These are phyloP conservation scores for Pongo abelii DNA, from an alignment of 2,113 vertebrate species.

Conservation along the genomic window DNA sequence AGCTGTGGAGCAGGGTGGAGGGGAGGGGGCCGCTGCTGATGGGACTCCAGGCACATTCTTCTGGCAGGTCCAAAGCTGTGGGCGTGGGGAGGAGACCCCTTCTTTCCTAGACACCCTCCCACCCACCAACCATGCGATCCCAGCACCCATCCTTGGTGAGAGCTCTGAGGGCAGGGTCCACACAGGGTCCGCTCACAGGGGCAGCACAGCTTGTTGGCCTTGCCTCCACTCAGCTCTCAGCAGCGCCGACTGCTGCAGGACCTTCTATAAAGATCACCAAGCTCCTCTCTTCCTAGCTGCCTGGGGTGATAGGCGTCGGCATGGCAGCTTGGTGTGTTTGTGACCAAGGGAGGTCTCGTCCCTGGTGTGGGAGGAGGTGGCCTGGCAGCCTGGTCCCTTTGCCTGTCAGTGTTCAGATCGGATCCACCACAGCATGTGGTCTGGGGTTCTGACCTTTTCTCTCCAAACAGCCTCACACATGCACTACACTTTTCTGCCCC, in stretches of 20 bases:
- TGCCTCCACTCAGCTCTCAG: too few relatives aligned
- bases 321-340: neutral
- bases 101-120: neutral
- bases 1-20: neutral
- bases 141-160: neutral
- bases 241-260: accelerated
- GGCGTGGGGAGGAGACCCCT: neutral
- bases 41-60: neutral
- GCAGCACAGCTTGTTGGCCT: too few relatives aligned
- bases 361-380: neutral
- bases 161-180: neutral
- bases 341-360: neutral
- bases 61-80: neutral
- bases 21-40: neutral
- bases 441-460: neutral
- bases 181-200: neutral
- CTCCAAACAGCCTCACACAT: neutral
- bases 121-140: neutral
- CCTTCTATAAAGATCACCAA: neutral
- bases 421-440: neutral
- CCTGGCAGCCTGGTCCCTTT: neutral
- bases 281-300: neutral
- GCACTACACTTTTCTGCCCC: neutral
- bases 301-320: accelerated
- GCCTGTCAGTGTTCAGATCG: neutral